Evolutionary conservation across 1,140 invertebrate genomes (phyloP).

Genomic region (Eupristina koningsbergeri): DNA sequence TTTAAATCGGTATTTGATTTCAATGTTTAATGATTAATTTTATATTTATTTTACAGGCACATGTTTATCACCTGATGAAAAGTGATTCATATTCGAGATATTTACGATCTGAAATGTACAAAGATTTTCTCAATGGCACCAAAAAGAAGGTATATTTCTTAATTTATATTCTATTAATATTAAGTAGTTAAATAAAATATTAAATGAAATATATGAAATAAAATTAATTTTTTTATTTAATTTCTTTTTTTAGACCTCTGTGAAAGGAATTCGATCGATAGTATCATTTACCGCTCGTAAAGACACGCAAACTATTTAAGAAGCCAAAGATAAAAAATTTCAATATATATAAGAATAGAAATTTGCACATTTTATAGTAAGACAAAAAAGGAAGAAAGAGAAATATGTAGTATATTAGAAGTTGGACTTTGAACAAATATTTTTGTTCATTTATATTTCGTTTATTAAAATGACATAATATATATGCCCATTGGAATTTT

Average conservation of each 20-base stretch:
- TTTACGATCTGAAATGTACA: slow-evolving; percentile 98
- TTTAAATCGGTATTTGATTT: background rate
- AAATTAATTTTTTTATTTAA: slow-evolving; percentile 33
- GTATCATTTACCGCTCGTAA: slow-evolving; percentile 86
- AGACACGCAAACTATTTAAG: slow-evolving; percentile 76
- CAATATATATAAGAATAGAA: background rate
- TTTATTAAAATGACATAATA: background rate
- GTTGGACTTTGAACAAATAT: background rate
- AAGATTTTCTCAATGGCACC: slow-evolving; percentile 95
- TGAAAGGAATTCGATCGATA: slow-evolving; percentile 89
- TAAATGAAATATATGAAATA: background rate
- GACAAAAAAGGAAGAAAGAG: background rate
- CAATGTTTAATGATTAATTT: slow-evolving; percentile 13
- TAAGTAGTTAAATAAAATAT: no score
- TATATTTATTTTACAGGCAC: slow-evolving; percentile 79
- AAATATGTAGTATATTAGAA: background rate
- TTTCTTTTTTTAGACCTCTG: slow-evolving; percentile 85
- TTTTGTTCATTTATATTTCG: slow-evolving; percentile 15
- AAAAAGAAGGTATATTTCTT: slow-evolving; percentile 89
- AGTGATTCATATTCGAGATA: slow-evolving; percentile 98
- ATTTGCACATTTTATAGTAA: background rate
- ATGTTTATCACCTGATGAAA: slow-evolving; percentile 99
- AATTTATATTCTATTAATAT: background rate
- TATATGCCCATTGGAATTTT: slow-evolving; percentile 41
- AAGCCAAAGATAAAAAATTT: background rate